phyloP scores from a whole-genome alignment of 2,797 vertebrate genomes.

The Centroberyx gerrardi region DNA sequence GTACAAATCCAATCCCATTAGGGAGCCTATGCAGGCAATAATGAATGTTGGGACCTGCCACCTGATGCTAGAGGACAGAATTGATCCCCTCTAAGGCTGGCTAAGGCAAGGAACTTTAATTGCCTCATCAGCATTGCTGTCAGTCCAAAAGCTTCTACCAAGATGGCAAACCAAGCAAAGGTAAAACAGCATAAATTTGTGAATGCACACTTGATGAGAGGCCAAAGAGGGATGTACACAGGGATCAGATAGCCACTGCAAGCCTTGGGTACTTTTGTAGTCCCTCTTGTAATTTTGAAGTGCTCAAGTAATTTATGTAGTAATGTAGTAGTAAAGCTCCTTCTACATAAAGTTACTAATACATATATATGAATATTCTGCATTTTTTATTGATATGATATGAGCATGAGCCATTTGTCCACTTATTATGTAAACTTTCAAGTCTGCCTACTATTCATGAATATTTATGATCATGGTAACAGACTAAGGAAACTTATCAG shows the following conservation, averaged over 20 bases:
- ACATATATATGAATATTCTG: slow-evolving; percentile 3
- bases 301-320: not conserved
- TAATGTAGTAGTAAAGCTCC: too few species aligned
- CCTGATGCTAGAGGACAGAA: slow-evolving; percentile 79
- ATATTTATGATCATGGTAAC: slow-evolving; percentile 46
- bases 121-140: slow-evolving; percentile 73
- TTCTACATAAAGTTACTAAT: too few species aligned
- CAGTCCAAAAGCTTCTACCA: slow-evolving; percentile 56
- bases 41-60: slow-evolving; percentile 75
- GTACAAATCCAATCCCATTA: slow-evolving; percentile 81
- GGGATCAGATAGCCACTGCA: slow-evolving; percentile 35
- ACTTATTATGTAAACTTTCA: slow-evolving; percentile 26
- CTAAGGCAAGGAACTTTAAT: slow-evolving; percentile 66
- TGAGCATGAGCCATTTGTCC: slow-evolving; percentile 37
- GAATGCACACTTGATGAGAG: slow-evolving; percentile 47
- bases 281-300: slow-evolving; percentile 20
- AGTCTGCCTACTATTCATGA: slow-evolving; percentile 24
- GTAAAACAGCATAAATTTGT: slow-evolving; percentile 46
- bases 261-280: slow-evolving; percentile 20
- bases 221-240: slow-evolving; percentile 16
- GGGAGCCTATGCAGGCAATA: slow-evolving; percentile 70
- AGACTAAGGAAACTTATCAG: slow-evolving; percentile 43
- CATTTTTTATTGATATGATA: slow-evolving; percentile 27
- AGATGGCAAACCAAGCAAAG: slow-evolving; percentile 44
- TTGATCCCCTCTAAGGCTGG: slow-evolving; percentile 68